A percentile compares a stretch with the other conserved stretches of the same genome.
Conservation (phyloP, 2,888 invertebrate genomes). For the Trisateles emortualis region DNA sequence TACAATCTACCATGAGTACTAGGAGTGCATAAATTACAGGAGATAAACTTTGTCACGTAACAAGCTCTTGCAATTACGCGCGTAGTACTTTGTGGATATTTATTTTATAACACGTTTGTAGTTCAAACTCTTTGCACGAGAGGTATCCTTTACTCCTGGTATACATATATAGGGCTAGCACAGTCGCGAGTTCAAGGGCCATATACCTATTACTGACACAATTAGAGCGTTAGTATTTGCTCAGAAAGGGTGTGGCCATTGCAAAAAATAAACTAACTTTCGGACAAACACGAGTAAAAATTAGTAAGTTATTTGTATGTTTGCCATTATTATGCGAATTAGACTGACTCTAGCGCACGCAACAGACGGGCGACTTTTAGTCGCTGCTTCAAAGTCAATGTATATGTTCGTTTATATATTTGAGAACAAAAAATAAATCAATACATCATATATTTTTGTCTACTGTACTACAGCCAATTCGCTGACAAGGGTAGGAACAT, state of each 20-base stretch:
- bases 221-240: too few relatives aligned
- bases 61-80: slow-evolving; percentile 43
- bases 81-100: background rate
- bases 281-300: slow-evolving; percentile 10
- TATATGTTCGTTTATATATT: too few relatives aligned
- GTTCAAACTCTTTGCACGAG: too few relatives aligned
- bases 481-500: too few relatives aligned
- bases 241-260: background rate
- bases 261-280: background rate
- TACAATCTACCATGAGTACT: slow-evolving; percentile 24
- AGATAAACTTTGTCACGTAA: slow-evolving; percentile 32
- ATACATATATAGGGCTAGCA: too few relatives aligned
- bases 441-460: too few relatives aligned
- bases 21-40: slow-evolving; percentile 42
- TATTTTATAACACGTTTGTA: background rate
- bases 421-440: too few relatives aligned
- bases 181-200: too few relatives aligned
- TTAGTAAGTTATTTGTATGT: slow-evolving; percentile 39
- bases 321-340: slow-evolving; percentile 44
- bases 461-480: too few relatives aligned
- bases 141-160: too few relatives aligned
- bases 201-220: too few relatives aligned
- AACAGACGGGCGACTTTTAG: slow-evolving; percentile 37
- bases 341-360: slow-evolving; percentile 11
- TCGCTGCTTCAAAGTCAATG: slow-evolving; percentile 28